Evolutionary conservation across 1,140 invertebrate species (phyloP), one percentile per base, ranked within the genome.

Genomic region (Drosophila sucinea): DNA sequence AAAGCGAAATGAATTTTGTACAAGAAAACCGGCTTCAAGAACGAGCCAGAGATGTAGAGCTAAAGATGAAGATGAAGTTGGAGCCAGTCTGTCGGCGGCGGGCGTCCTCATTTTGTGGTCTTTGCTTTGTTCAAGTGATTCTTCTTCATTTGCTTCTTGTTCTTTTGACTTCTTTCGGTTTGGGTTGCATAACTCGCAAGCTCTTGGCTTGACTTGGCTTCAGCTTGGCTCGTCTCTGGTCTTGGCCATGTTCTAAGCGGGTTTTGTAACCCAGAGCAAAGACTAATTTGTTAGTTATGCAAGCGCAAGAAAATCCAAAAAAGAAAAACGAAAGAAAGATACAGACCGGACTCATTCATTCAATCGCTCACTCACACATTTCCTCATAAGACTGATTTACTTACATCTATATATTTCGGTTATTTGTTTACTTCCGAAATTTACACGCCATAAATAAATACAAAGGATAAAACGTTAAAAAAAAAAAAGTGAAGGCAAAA

Each of bases 381-480:
- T 70, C 74, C 74, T 85, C 85, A 84, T 71, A 77, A 76, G 65
- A 33, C 57, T 44, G 44, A 25, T 47, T 47, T 47, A 47, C 6
- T 8, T 25, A 47, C 56, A 29, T 57, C 60, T 60, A 51, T 60
- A 47, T 47, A 25, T 69, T 77, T 61, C 29, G 47, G 41, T 41
- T 73, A 70, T 70, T 54, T 79, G 78, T 79, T 86, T 85, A 82
- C 75, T 70, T 58, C 62, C 60, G 51, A 82, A 87, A 87, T 85
- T 76, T 82, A 85, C 79, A 87, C 60, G 66, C 83, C 70, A 82
- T 85, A 85, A 85, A 87, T 81, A 85, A 85, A 70, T 60, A 66
- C 44, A 47, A 47, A 47, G 17, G 6, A 51, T 38, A 38, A 38
- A 2, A 11, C 10, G 29, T 17, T 17, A 17, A 17, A 62, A 17